Base-by-base conservation (phyloP, 2,797 vertebrate species). In the Gobio occitaniae region DNA sequence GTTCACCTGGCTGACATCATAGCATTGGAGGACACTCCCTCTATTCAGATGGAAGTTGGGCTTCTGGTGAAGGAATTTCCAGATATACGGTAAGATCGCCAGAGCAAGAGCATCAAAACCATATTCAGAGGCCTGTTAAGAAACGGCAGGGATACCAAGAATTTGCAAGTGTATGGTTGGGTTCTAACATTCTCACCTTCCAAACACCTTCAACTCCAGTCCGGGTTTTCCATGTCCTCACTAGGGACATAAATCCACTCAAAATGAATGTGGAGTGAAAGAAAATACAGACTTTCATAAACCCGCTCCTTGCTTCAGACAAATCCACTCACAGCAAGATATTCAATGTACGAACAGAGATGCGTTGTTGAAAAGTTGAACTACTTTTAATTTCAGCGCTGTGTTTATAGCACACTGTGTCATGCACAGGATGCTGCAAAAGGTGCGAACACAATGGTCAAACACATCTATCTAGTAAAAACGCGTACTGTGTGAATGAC, bases 21-120 rank as follows among this genome's bases (percentile, higher is more conserved):
- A 79, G 95, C 96, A 47, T 93, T 99, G 85, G 97, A 99, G 90
- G 97, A 99, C 92, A 97, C 94, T 0, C 96, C 97, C 0, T 97
- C 97, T 81, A 96, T 99, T 93, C 97, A 99, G 93, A 96, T 99
- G 96, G 97, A 99, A 91, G 97, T 98, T 12, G 97, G 96, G 0
- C 95, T 96, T 83, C 89, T 99, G 90, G 97, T 96, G 59, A 94
- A 96, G 48, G 97, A 97, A 91, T 98, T 97, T 90, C 97, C 97
- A 1, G 97, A 99, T 13, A 94, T 99, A 89, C 93, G 96, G 97
- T 98, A 91, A 95, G 95, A 87, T 8, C 8, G 48, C 74, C 50
- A 25, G 16, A 32, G 16, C 16, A 11, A 4, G 8, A 8, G 15
- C 38, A 63, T 78, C 13, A 12, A 78, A 78, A 44, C 21, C 21